phyloP scores from a whole-genome alignment of 2,888 invertebrate genomes.

The Pristionchus fissidentatus region DNA sequence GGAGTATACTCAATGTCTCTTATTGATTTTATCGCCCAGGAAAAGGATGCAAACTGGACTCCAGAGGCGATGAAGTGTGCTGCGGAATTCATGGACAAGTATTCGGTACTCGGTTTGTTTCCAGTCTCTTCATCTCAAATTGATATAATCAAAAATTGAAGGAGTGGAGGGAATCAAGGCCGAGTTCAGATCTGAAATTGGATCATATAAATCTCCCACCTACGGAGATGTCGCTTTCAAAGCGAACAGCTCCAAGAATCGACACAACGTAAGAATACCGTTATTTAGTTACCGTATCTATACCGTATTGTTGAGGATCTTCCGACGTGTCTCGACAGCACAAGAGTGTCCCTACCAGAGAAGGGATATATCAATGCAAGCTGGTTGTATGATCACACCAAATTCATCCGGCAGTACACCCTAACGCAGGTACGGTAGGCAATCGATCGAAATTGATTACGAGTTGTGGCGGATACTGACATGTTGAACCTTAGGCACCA shows the following conservation, averaged over 20 bases:
- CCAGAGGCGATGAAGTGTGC: neutral
- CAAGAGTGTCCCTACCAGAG: neutral
- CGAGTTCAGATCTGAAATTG: neutral
- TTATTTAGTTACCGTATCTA: neutral
- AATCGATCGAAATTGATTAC: too few species aligned
- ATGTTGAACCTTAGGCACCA: neutral
- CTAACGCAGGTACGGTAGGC: neutral
- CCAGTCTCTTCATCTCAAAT: neutral
- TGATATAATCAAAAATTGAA: neutral
- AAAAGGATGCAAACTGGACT: constrained; percentile 2
- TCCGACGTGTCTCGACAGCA: neutral
- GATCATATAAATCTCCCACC: neutral
- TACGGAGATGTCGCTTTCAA: neutral
- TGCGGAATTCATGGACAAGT: neutral
- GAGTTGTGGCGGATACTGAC: neutral
- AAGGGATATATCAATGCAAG: neutral
- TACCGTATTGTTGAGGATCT: constrained; percentile 1
- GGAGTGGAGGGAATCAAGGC: neutral
- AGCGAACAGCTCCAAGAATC: neutral
- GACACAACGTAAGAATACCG: neutral
- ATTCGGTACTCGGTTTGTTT: neutral
- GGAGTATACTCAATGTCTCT: neutral
- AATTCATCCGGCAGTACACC: neutral
- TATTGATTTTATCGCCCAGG: neutral
- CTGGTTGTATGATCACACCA: neutral